Evolutionary conservation across 1,140 invertebrate species (phyloP), one percentile per base, ranked within the genome.

Genomic region (Andricus grossulariae): DNA sequence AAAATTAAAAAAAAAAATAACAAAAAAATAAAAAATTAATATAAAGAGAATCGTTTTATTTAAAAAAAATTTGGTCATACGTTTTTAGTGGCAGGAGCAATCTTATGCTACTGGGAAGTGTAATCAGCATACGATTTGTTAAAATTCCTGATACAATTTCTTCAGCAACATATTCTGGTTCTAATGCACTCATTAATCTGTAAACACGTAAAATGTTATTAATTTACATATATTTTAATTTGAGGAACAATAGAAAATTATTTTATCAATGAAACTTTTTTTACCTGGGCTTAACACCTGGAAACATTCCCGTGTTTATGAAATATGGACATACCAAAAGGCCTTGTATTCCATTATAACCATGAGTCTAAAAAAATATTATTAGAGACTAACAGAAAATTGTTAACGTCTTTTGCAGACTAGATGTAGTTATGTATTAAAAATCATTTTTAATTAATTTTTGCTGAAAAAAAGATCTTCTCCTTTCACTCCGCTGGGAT

Each of bases 241-340:
- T 66, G 72, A 87, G 75, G 71, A 80, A 57, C 66, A 80, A 79
- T 51, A 39, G 72, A 66, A 57, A 82, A 54, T 74, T 66, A 77
- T 70, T 49, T 25, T 66, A 51, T 75, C 60, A 77, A 52, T 50
- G 71, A 32, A 74, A 55, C 32, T 72, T 76, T 71, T 16, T 18
- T 60, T 91, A 97, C 96, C 95, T 95, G 60, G 96, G 95, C 82
- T 95, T 93, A 5, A 97, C 96, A 80, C 98, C 97, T 76, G 96
- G 94, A 85, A 99, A 99, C 97, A 99, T 98, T 77, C 97, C 97
- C 5, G 98, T 99, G 77, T 96, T 95, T 72, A 99, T 98, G 87
- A 97, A 98, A 91, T 96, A 99, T 0, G 98, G 98, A 86, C 98
- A 98, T 77, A 99, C 94, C 32, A 97, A 94, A 16, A 98, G 98